These are phyloP conservation scores for Leptopilina boulardi DNA, from an alignment of 1,140 invertebrate species.

Conservation along the genomic window DNA sequence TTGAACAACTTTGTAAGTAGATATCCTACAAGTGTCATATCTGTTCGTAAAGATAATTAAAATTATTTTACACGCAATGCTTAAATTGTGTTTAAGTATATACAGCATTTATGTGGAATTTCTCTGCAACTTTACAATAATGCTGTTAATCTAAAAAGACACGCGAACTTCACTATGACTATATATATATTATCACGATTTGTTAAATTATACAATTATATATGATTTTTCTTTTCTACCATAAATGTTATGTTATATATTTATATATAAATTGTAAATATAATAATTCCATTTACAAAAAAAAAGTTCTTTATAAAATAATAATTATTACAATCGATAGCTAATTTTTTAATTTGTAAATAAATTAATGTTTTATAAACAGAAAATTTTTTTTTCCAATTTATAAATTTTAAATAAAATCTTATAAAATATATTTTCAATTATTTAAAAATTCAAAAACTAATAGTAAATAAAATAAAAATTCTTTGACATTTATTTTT, in stretches of 20 bases:
- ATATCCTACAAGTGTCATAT: not conserved
- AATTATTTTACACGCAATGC: slow-evolving; percentile 11
- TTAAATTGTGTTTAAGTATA: not conserved
- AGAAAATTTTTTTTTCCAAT: too few relatives aligned
- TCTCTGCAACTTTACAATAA: not conserved
- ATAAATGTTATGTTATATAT: too few relatives aligned
- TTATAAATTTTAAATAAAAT: too few relatives aligned
- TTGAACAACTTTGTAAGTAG: not conserved
- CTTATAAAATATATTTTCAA: too few relatives aligned
- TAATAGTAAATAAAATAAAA: too few relatives aligned
- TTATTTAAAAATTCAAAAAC: too few relatives aligned
- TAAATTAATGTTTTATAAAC: too few relatives aligned
- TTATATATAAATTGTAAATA: too few relatives aligned
- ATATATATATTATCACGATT: not conserved
- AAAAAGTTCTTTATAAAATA: too few relatives aligned
- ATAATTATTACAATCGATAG: too few relatives aligned
- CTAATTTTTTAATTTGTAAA: too few relatives aligned
- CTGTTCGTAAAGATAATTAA: not conserved
- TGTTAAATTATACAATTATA: not conserved
- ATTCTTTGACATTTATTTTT: not conserved
- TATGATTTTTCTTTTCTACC: not conserved
- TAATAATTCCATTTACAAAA: too few relatives aligned
- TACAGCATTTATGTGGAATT: not conserved
- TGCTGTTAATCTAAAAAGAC: not conserved
- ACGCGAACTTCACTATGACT: not conserved